phyloP scores from a whole-genome alignment of 2,888 invertebrate species.

The Pyrocoelia pectoralis region DNA sequence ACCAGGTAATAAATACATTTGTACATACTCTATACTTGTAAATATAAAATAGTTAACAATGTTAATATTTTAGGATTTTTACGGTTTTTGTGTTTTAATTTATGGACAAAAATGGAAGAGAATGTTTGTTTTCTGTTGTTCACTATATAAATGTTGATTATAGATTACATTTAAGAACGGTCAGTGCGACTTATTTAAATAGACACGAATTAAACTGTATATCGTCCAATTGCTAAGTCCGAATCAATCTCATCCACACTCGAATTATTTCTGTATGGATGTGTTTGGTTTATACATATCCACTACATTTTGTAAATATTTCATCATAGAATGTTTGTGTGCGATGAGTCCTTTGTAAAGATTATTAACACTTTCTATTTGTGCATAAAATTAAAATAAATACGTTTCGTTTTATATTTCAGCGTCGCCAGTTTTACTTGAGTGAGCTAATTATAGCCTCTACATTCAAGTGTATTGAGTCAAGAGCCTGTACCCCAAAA shows the following conservation, averaged over 20 bases:
- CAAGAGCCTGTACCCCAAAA: background rate
- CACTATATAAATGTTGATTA: background rate
- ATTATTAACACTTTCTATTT: slow-evolving; percentile 28
- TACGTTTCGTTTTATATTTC: slow-evolving; percentile 25
- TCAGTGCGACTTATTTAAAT: slow-evolving; percentile 11
- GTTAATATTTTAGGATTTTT: slow-evolving; percentile 28
- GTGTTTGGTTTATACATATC: slow-evolving; percentile 30
- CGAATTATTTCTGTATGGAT: slow-evolving; percentile 17
- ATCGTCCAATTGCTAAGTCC: slow-evolving; percentile 29
- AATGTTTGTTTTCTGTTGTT: slow-evolving; percentile 4
- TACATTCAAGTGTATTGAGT: background rate
- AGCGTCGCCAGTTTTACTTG: background rate
- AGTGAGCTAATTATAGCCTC: background rate
- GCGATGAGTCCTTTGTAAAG: slow-evolving; percentile 28
- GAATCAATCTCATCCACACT: slow-evolving; percentile 27
- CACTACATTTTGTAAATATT: slow-evolving; percentile 32
- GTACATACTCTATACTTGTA: slow-evolving; percentile 27
- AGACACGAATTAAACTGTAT: slow-evolving; percentile 21
- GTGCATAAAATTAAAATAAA: slow-evolving; percentile 28
- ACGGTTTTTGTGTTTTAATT: slow-evolving; percentile 18
- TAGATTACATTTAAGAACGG: background rate
- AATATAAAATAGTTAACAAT: slow-evolving; percentile 17
- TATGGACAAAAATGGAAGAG: background rate
- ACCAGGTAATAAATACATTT: slow-evolving; percentile 8
- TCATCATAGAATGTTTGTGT: slow-evolving; percentile 27